Evolutionary conservation across 2,888 invertebrate genomes (phyloP).

Genomic region (Phania funesta): DNA sequence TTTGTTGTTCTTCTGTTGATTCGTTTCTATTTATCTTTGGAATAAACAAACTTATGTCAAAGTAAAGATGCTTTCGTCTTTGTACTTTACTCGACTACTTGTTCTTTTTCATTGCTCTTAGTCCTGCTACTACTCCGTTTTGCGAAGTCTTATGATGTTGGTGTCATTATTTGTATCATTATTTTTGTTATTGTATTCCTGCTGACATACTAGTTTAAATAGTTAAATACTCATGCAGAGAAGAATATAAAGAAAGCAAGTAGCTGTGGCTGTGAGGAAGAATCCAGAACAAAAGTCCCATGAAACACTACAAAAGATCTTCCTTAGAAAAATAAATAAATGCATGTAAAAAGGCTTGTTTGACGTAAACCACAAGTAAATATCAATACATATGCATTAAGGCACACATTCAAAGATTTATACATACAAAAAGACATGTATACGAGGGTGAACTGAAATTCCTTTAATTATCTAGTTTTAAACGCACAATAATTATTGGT

Average conservation of each 20-base stretch:
- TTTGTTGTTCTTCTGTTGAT: neutral
- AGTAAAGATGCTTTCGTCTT: constrained; percentile 28
- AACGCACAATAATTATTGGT: neutral
- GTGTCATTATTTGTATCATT: constrained; percentile 1
- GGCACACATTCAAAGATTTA: constrained; percentile 7
- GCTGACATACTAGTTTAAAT: constrained; percentile 41
- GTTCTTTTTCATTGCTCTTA: constrained; percentile 19
- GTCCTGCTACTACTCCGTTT: neutral
- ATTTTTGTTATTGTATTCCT: constrained; percentile 22
- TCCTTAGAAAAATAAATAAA: constrained; percentile 14
- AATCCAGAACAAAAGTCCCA: constrained; percentile 50
- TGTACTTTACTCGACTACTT: constrained; percentile 10
- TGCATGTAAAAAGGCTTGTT: constrained; percentile 22
- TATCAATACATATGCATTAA: constrained; percentile 46
- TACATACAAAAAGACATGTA: neutral
- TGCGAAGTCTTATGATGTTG: constrained; percentile 24
- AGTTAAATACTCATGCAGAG: constrained; percentile 37
- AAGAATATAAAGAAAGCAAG: neutral
- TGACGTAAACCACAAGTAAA: constrained; percentile 60
- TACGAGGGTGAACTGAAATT: neutral
- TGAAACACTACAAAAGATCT: constrained; percentile 33
- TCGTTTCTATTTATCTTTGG: constrained; percentile 36
- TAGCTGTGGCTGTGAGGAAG: neutral
- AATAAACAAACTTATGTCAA: constrained; percentile 46
- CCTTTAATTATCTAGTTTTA: neutral